These are phyloP conservation scores for Brachymystax lenok DNA, from an alignment of 2,797 vertebrate genomes.

Conservation along the genomic window DNA sequence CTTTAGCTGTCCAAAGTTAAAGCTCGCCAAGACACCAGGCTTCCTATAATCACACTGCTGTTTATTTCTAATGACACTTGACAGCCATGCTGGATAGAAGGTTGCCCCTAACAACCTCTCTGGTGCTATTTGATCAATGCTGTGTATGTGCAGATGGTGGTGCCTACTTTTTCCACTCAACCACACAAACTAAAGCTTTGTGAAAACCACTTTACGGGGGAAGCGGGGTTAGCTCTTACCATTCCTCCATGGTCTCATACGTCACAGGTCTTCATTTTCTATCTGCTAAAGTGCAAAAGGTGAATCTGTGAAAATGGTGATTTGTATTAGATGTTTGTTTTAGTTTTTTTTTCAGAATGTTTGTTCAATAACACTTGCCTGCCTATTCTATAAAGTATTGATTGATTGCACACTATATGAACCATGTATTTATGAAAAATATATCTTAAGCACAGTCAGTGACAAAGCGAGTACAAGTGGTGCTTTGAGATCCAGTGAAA, in stretches of 20 bases:
- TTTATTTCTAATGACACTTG: slow-evolving; percentile 53
- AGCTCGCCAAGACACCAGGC: slow-evolving; percentile 55
- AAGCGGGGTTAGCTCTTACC: slow-evolving; percentile 21
- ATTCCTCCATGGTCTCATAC: slow-evolving; percentile 16
- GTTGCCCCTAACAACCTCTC: slow-evolving; percentile 51
- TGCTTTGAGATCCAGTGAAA: slow-evolving; percentile 16
- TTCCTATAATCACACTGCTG: slow-evolving; percentile 43
- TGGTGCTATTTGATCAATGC: slow-evolving; percentile 70
- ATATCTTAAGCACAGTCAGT: slow-evolving; percentile 17
- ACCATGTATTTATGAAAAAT: slow-evolving; percentile 63
- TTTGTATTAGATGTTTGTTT: slow-evolving; percentile 54
- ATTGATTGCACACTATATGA: slow-evolving; percentile 67
- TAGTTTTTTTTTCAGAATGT: slow-evolving; percentile 58
- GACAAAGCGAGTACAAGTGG: not conserved
- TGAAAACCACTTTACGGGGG: slow-evolving; percentile 17
- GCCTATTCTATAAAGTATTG: slow-evolving; percentile 70
- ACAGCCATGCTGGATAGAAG: slow-evolving; percentile 34
- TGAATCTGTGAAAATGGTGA: slow-evolving; percentile 61
- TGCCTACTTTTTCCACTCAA: slow-evolving; percentile 11
- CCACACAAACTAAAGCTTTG: slow-evolving; percentile 35
- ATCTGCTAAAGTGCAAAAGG: slow-evolving; percentile 60
- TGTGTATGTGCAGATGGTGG: slow-evolving; percentile 58
- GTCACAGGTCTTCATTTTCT: slow-evolving; percentile 47
- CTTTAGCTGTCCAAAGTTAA: slow-evolving; percentile 25
- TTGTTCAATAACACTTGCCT: slow-evolving; percentile 54